Percentiles rank a stretch among this genome's conserved stretches.
Evolutionary conservation across 2,113 vertebrate genomes (phyloP).

Genomic region (Lagopus leucura): DNA sequence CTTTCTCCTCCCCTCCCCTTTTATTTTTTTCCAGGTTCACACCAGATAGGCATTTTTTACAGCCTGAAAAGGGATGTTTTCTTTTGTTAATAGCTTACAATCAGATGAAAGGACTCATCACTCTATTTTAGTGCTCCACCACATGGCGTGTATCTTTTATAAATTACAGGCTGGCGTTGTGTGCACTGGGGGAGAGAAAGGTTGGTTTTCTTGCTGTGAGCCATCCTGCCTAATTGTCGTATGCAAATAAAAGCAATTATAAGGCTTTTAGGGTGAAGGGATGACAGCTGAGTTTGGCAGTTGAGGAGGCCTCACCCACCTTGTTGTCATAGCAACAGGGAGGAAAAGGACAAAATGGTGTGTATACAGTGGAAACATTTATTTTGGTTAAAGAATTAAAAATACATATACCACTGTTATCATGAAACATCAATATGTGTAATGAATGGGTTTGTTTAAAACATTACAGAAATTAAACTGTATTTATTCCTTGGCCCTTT

Average conservation of each 20-base stretch:
- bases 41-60: conserved; percentile 86
- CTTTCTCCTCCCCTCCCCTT: background rate
- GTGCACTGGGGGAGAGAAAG: conserved; percentile 92
- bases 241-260: conserved; percentile 99
- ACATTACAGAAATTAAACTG: conserved; percentile 80
- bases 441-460: conserved; percentile 82
- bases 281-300: conserved; percentile 99
- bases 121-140: conserved; percentile 86
- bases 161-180: conserved; percentile 89
- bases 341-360: conserved; percentile 87
- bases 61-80: conserved; percentile 87
- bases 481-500: conserved; percentile 76
- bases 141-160: conserved; percentile 89
- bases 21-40: conserved; percentile 77
- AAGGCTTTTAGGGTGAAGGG: conserved; percentile 99
- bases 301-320: conserved; percentile 96
- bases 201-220: conserved; percentile 98
- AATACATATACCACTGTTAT: conserved; percentile 76
- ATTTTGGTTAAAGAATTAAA: conserved; percentile 83
- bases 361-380: conserved; percentile 80
- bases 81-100: conserved; percentile 90
- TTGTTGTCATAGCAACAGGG: conserved; percentile 98
- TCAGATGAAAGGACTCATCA: conserved; percentile 88
- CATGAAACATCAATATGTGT: conserved; percentile 73
- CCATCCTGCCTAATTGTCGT: conserved; percentile 99